A percentile compares a stretch with the other conserved stretches of the same genome.
phyloP scores from a whole-genome alignment of 2,797 vertebrate species.

The Hemibagrus guttatus region DNA sequence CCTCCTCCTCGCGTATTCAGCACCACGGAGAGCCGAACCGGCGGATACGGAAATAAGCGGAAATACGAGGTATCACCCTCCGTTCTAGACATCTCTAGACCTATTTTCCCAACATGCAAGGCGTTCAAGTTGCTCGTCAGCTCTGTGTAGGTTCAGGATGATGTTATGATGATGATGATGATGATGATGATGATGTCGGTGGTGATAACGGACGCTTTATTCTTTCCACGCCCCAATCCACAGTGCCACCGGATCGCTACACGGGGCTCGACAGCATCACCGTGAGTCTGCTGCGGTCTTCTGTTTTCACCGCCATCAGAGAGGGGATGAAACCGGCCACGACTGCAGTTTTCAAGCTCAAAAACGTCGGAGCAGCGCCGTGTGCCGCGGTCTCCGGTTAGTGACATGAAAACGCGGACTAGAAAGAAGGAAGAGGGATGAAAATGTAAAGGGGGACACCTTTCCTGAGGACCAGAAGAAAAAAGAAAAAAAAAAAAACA shows the following conservation, averaged over 20 bases:
- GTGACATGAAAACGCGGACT: slow-evolving; percentile 79
- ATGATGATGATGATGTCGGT: neutral
- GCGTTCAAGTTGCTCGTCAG: neutral
- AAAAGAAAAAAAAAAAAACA: neutral
- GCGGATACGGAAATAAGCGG: slow-evolving; percentile 18
- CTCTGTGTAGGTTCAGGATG: slow-evolving; percentile 4
- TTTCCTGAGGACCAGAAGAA: neutral
- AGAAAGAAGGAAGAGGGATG: slow-evolving; percentile 65
- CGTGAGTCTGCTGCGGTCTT: slow-evolving; percentile 15
- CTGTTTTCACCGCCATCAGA: slow-evolving; percentile 13
- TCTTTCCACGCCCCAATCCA: neutral
- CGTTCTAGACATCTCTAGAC: neutral
- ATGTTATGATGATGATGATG: slow-evolving; percentile 8
- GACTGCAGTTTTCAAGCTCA: neutral
- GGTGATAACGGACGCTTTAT: neutral
- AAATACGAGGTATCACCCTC: neutral
- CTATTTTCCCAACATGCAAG: neutral
- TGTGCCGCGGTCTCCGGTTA: slow-evolving; percentile 51
- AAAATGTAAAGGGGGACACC: neutral
- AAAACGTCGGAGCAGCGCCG: neutral
- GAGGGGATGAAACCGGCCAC: neutral
- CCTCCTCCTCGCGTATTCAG: slow-evolving; percentile 68
- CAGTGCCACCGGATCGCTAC: neutral
- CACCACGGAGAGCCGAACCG: slow-evolving; percentile 72
- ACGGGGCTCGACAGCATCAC: slow-evolving; percentile 11